A percentile compares a stretch with the other conserved stretches of the same genome.
These are phyloP conservation scores for Eriocheir sinensis DNA, from an alignment of 1,140 invertebrate species.

Conservation along the genomic window DNA sequence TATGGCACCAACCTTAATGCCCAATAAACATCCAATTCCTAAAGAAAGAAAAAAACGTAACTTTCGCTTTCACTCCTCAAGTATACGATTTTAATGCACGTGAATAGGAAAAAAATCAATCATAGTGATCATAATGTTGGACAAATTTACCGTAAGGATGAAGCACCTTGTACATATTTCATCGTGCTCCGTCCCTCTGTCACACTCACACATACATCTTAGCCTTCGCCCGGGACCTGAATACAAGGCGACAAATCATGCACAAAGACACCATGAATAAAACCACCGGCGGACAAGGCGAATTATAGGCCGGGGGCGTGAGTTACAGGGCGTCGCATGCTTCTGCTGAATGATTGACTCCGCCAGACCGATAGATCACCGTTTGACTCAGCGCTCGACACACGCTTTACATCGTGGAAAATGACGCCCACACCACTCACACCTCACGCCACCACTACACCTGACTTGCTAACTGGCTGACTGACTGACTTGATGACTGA, in stretches of 20 bases:
- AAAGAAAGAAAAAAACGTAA: no score
- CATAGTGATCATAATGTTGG: background rate
- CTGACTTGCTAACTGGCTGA: background rate
- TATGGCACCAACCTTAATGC: background rate
- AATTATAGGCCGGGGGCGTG: constrained; percentile 29
- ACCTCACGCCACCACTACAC: background rate
- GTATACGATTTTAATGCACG: background rate
- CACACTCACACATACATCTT: constrained; percentile 12
- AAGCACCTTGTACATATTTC: no score
- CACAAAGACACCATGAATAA: constrained; percentile 49
- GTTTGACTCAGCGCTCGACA: background rate
- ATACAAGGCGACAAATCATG: constrained; percentile 23
- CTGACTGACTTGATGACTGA: no score
- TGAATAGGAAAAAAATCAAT: background rate
- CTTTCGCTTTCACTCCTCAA: no score
- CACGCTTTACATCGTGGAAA: background rate
- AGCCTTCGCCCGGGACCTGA: background rate
- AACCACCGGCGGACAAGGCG: background rate
- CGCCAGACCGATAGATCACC: background rate
- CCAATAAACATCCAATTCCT: background rate
- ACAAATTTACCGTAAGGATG: background rate
- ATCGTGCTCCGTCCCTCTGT: background rate
- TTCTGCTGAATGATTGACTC: constrained; percentile 42
- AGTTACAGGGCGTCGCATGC: constrained; percentile 30
- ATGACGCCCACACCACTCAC: background rate